phyloP scores from a whole-genome alignment of 2,113 vertebrate species.

The Hystrix brachyura region DNA sequence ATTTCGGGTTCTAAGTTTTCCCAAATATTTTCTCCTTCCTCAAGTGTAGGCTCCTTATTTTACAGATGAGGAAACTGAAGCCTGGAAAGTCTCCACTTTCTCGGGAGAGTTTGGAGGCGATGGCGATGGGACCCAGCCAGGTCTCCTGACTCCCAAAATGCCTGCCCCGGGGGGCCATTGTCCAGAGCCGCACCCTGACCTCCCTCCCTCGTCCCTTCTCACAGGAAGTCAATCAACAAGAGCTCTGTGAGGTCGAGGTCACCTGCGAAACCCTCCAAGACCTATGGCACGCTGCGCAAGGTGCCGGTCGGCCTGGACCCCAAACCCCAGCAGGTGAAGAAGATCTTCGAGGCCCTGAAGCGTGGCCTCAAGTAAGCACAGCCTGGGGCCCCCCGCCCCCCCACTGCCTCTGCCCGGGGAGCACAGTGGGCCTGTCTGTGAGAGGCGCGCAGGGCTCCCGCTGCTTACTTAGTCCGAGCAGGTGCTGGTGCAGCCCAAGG shows the following conservation, averaged over 20 bases:
- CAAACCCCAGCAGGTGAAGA: slow-evolving; percentile 95
- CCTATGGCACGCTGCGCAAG: slow-evolving; percentile 88
- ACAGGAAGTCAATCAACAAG: slow-evolving; percentile 88
- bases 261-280: slow-evolving; percentile 88
- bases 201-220: not conserved
- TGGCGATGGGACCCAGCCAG: not conserved
- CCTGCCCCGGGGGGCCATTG: not conserved
- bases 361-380: slow-evolving; percentile 94
- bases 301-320: slow-evolving; percentile 87
- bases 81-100: not conserved
- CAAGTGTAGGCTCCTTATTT: not conserved
- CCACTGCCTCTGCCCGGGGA: not conserved
- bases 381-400: not conserved
- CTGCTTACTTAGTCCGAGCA: rapidly evolving
- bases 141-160: not conserved
- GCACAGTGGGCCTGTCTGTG: rapidly evolving
- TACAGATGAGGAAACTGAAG: slow-evolving; percentile 24
- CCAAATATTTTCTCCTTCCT: not conserved
- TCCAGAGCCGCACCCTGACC: not conserved
- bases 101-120: not conserved
- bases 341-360: slow-evolving; percentile 94
- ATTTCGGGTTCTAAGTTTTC: not conserved
- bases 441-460: not conserved
- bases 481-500: not conserved
- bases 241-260: slow-evolving; percentile 92